These are phyloP conservation scores for Podarcis raffonei DNA, from an alignment of 2,113 vertebrate species.

Conservation along the genomic window DNA sequence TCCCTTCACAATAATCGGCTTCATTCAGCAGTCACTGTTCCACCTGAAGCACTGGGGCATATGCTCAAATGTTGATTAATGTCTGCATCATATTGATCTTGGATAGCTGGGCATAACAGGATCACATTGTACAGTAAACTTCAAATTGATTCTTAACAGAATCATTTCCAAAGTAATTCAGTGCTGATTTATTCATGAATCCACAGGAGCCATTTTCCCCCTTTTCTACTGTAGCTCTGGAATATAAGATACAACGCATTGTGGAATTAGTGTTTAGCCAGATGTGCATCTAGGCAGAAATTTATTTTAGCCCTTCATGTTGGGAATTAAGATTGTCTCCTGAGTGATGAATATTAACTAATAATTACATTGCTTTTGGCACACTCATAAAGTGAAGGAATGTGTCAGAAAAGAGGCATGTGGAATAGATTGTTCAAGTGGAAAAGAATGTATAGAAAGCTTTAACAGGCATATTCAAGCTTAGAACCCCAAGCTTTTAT, in stretches of 20 bases:
- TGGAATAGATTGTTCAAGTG: slow-evolving; percentile 10
- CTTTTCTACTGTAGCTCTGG: slow-evolving; percentile 8
- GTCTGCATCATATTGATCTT: slow-evolving; percentile 25
- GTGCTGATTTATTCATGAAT: slow-evolving; percentile 15
- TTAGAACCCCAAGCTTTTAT: not conserved
- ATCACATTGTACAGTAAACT: slow-evolving; percentile 22
- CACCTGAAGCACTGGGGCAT: slow-evolving; percentile 12
- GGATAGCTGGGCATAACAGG: slow-evolving; percentile 23
- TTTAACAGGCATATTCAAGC: not conserved
- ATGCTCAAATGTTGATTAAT: slow-evolving; percentile 33
- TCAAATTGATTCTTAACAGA: slow-evolving; percentile 46
- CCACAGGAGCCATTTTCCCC: not conserved
- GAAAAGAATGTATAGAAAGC: not conserved
- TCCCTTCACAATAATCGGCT: slow-evolving; percentile 10
- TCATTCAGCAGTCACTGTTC: slow-evolving; percentile 7
- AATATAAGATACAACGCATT: slow-evolving; percentile 20
- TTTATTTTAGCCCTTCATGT: slow-evolving; percentile 27
- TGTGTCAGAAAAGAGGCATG: slow-evolving; percentile 20
- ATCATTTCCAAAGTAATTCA: slow-evolving; percentile 49
- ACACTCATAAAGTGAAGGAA: slow-evolving; percentile 17
- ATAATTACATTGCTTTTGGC: not conserved
- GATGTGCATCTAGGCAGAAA: not conserved
- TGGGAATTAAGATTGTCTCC: slow-evolving; percentile 12
- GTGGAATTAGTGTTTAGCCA: not conserved
- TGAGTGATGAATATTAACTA: slow-evolving; percentile 20